Evolutionary conservation across 2,113 vertebrate genomes (phyloP).

Genomic region (Zootoca vivipara): DNA sequence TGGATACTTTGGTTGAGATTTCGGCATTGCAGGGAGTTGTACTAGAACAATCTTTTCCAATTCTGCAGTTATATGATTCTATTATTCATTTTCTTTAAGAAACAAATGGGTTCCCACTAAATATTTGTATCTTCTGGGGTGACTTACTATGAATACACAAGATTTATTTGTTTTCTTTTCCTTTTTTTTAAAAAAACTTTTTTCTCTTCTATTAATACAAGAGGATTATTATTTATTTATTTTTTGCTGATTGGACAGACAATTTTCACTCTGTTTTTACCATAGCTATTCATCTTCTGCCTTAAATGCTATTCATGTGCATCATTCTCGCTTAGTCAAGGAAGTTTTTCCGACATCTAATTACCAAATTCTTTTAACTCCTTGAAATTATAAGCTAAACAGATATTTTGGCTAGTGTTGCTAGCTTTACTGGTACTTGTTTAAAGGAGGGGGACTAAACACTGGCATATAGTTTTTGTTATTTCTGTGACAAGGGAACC

Average conservation of each 20-base stretch:
- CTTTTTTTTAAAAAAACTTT: background rate
- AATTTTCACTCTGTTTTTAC: slow-evolving; percentile 53
- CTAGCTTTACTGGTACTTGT: background rate
- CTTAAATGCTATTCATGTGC: slow-evolving; percentile 22
- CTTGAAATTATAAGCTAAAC: slow-evolving; percentile 52
- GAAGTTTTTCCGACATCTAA: slow-evolving; percentile 36
- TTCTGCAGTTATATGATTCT: background rate
- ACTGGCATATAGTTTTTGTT: background rate
- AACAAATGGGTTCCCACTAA: background rate
- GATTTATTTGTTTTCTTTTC: background rate
- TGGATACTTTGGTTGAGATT: background rate
- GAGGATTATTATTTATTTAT: no score
- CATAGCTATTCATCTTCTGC: slow-evolving; percentile 50
- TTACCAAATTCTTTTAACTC: slow-evolving; percentile 51
- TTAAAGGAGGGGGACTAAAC: background rate
- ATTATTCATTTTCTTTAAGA: background rate
- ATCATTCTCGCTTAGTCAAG: slow-evolving; percentile 53
- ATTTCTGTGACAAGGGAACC: background rate
- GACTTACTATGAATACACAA: background rate
- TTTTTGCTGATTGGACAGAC: slow-evolving; percentile 1
- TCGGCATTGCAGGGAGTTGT: no score
- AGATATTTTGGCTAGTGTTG: slow-evolving; percentile 24
- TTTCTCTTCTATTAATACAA: no score
- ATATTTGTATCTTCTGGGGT: background rate
- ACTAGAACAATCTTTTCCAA: background rate